phyloP scores from a whole-genome alignment of 2,113 vertebrate genomes.

The Aplodontia rufa region DNA sequence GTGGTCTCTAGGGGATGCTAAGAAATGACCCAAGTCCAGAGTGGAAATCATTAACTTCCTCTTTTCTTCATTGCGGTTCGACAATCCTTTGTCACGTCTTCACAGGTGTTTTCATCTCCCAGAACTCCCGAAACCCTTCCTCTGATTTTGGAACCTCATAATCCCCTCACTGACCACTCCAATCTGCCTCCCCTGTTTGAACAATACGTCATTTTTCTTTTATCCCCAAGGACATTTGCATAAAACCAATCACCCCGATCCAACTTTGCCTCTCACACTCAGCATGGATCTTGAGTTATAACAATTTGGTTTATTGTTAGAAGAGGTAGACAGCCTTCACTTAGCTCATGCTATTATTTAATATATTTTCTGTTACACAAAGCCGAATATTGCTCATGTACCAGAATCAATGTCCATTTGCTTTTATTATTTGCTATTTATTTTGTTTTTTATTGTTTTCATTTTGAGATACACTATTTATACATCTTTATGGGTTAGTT shows the following conservation, averaged over 20 bases:
- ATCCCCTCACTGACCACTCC: not conserved
- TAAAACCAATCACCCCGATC: not conserved
- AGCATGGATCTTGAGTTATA: not conserved
- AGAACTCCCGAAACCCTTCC: not conserved
- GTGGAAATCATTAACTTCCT: not conserved
- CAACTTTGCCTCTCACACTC: not conserved
- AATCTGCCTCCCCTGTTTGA: not conserved
- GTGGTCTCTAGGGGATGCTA: not conserved
- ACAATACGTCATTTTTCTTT: not conserved
- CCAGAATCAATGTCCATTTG: not conserved
- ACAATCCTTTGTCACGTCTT: not conserved
- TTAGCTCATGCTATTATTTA: not conserved
- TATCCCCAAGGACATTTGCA: not conserved
- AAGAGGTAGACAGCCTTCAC: not conserved
- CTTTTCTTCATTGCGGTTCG: not conserved
- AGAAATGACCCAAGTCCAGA: not conserved
- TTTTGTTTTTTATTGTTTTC: not conserved
- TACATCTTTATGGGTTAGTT: not conserved
- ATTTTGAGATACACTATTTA: not conserved
- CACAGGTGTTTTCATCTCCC: not conserved
- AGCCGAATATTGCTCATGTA: not conserved
- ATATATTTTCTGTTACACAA: slow-evolving; percentile 6
- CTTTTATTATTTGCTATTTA: not conserved
- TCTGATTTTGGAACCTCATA: not conserved
- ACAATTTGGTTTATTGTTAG: not conserved